Base-by-base conservation (phyloP, 2,888 invertebrate genomes). In the Drosophila vallismaia region DNA sequence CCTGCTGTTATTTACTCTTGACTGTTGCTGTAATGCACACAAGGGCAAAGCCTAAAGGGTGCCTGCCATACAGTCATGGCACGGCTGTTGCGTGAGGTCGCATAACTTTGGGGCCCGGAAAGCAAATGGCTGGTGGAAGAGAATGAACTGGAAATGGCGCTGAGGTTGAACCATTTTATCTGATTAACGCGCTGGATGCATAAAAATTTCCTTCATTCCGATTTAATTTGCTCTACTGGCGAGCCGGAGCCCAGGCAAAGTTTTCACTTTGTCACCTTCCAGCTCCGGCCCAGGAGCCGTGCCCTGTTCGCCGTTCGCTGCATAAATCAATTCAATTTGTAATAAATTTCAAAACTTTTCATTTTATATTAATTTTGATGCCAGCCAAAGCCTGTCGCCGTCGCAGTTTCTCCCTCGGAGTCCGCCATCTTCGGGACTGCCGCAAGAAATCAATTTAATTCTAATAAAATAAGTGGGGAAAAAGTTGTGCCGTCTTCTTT, bases 311-410 rank as follows among this genome's bases (percentile, higher is more conserved):
- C 19, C 26, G n/a, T 44, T 51, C 59, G 70, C 70, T 70, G 83
- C 83, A 84, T 84, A 84, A 84, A 84, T 84, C 83, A 84, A 83
- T 84, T 84, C 84, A 84, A 86, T 86, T 84, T 84, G 83, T 81
- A 84, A 84, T 86, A 84, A 84, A 84, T 84, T 84, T 86, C 84
- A 86, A 70, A 84, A 84, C 84, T 84, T 84, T 84, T 84, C 83
- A 86, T 84, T 84, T 86, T 83, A 86, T 84, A 84, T 84, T 84
- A 84, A 84, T 84, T 86, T 83, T 83, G 81, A 86, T 81, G 83
- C 71, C 80, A 75, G 74, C 75, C 74, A 64, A 70, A 64, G 56
- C 66, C 68, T 55, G 73, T 55, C 73, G 57, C 48, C 40, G 50
- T 44, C 67, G 74, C 71, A 72, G 69, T 36, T 14, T 36, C n/a